Conservation (phyloP, 30 jellyfish, hydroid and myxozoan genomes). For the Aurelia coerulea region DNA sequence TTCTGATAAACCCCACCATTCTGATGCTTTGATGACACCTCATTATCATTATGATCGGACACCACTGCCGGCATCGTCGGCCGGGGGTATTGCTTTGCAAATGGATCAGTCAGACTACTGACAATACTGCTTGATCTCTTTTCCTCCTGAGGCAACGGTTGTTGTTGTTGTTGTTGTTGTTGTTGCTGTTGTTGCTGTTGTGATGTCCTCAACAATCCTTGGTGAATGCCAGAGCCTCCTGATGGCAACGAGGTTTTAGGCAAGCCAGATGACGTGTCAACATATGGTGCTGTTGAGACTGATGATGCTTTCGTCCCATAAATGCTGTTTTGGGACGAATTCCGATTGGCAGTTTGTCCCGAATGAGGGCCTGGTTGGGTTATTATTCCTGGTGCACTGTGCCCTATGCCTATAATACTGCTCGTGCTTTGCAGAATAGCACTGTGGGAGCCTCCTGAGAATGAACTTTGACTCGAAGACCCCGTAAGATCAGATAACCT, state of each 20-base stretch:
- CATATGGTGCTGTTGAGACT: constrained; percentile 22
- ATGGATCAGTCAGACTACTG: constrained; percentile 34
- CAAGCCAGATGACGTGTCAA: constrained; percentile 1
- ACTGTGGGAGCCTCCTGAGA: constrained; percentile 21
- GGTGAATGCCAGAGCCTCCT: constrained; percentile 4
- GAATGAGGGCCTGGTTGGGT: too few species aligned
- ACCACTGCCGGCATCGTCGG: constrained; percentile 43
- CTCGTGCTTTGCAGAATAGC: constrained; percentile 45
- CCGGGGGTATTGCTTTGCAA: constrained; percentile 59
- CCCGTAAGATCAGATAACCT: background rate
- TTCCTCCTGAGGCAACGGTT: too few species aligned
- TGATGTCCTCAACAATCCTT: constrained; percentile 38
- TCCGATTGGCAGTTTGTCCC: too few species aligned
- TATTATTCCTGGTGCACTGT: constrained; percentile 16
- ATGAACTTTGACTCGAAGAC: constrained; percentile 25
- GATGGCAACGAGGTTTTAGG: constrained; percentile 6
- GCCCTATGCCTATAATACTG: constrained; percentile 46
- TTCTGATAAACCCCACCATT: constrained; percentile 37
- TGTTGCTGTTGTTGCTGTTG: background rate
- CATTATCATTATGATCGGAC: constrained; percentile 30
- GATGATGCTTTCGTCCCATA: background rate
- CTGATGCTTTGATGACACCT: constrained; percentile 30
- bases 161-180: background rate
- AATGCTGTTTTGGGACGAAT: too few species aligned
- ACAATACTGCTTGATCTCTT: constrained; percentile 7